Base-by-base conservation (phyloP, 2,888 invertebrate genomes). In the Zygogramma bicolorata region DNA sequence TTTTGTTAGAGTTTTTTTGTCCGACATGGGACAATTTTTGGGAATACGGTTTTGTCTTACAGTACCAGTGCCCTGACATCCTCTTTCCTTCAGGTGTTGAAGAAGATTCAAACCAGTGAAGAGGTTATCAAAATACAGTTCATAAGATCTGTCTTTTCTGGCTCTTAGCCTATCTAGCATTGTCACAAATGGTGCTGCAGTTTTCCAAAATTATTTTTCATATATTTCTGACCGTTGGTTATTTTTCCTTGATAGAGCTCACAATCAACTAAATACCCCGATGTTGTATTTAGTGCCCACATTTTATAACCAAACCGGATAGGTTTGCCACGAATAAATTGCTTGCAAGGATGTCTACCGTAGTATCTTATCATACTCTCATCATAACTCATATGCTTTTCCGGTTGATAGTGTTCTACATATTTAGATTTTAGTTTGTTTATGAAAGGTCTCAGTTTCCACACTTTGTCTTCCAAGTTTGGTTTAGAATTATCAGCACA, bases 61-160 rank as follows among this genome's bases (percentile, higher is more conserved):
- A n/a, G n/a, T n/a, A n/a, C n/a, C n/a, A n/a, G n/a, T n/a, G n/a
- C n/a, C n/a, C n/a, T n/a, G n/a, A n/a, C n/a, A n/a, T n/a, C n/a
- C n/a, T n/a, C n/a, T n/a, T n/a, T n/a, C n/a, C n/a, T n/a, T 71
- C 38, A 77, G 53, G 58, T 58, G 53, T 8, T 7, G 22, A 29
- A 75, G 62, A 46, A 74, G 18, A 40, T 65, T 63, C 8, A 70
- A 31, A 31, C 65, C 63, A 15, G 78, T 78, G 46, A 77, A 75
- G 8, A 77, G 58, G 42, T 77, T 75, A 68, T 78, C 78, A 59
- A 77, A 70, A 53, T 68, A 75, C 29, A 78, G 65, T n/a, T 62
- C 34, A 62, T 65, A 74, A 10, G 72, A 74, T 38, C 29, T 53
- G 53, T 31, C 49, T 68, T 42, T 53, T 29, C 65, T 70, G 13